Evolutionary conservation across 2,113 vertebrate species (phyloP), one percentile per base, ranked within the genome.

Genomic region (Epinephelus moara): DNA sequence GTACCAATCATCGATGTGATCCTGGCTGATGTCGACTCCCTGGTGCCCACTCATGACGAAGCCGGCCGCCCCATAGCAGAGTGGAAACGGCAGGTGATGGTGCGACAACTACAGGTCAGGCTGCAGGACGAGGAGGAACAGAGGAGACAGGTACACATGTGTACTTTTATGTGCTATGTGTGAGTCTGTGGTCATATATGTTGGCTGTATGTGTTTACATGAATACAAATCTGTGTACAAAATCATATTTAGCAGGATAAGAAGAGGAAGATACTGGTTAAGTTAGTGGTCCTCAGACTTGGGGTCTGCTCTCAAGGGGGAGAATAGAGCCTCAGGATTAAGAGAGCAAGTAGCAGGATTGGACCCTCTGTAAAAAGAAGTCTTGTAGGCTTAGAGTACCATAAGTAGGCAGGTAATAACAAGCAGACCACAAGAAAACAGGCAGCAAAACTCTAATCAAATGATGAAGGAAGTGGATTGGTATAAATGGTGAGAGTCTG

Each of bases 61-160:
- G 77, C 67, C 0, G 98, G 97, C 18, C 92, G 27, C 10, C 95
- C 95, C 18, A 98, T 99, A 27, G 96, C 97, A 0, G 98, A 99
- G 91, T 99, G 98, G 98, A 99, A 99, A 91, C 96, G 98, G 56
- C 98, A 99, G 84, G 97, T 98, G 92, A 98, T 99, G 97, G 97
- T 99, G 75, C 95, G 95, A 8, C 96, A 96, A 92, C 95, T 99
- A 80, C 96, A 96, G 82, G 94, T 96, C 9, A 94, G 96, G 37
- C 92, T 98, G 82, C 92, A 87, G 6, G 90, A 92, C 4, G 95
- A 97, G 33, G 93, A 93, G 4, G 83, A 90, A 0, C 89, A 86
- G 23, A 89, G 82, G 70, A 93, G 60, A 81, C 94, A 96, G 96
- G 97, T 97, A 94, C 52, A 13, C n/a, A 21, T 21, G 21, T 75